Evolutionary conservation across 2,888 invertebrate genomes (phyloP).

Genomic region (Steinernema scapterisci): DNA sequence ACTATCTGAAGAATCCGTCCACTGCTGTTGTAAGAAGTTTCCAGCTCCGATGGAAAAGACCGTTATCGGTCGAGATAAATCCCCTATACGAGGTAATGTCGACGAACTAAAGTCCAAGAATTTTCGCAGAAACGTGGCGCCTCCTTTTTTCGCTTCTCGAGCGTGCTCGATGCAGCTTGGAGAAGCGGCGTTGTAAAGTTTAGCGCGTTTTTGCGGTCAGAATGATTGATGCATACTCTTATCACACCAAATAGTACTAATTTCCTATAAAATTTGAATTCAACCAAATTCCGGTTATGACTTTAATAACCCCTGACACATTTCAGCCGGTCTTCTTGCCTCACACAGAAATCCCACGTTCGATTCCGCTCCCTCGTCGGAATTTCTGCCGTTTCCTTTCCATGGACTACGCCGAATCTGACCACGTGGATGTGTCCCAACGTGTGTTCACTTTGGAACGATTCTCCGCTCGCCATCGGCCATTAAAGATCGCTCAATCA

Average conservation of each 20-base stretch:
- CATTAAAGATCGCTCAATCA: not conserved
- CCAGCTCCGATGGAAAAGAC: not conserved
- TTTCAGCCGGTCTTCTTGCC: not conserved
- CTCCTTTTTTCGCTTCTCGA: too few relatives aligned
- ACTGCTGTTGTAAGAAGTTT: not conserved
- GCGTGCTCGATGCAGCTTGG: too few relatives aligned
- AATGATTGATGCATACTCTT: too few relatives aligned
- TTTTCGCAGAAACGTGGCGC: not conserved
- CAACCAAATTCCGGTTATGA: too few relatives aligned
- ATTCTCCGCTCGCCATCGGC: conserved; percentile 12
- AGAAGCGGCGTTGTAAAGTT: too few relatives aligned
- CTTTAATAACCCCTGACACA: not conserved
- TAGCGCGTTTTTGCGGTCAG: too few relatives aligned
- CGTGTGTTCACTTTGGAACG: not conserved
- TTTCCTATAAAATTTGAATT: too few relatives aligned
- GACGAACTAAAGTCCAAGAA: not conserved
- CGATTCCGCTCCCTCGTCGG: not conserved
- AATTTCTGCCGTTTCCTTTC: not conserved
- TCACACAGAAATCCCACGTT: not conserved
- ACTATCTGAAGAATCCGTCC: not conserved
- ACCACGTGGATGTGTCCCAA: not conserved
- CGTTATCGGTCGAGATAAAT: not conserved
- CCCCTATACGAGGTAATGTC: not conserved
- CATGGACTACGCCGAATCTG: not conserved
- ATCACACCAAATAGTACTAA: too few relatives aligned